Conservation (phyloP, 2,797 vertebrate genomes). For the Protonibea diacanthus region DNA sequence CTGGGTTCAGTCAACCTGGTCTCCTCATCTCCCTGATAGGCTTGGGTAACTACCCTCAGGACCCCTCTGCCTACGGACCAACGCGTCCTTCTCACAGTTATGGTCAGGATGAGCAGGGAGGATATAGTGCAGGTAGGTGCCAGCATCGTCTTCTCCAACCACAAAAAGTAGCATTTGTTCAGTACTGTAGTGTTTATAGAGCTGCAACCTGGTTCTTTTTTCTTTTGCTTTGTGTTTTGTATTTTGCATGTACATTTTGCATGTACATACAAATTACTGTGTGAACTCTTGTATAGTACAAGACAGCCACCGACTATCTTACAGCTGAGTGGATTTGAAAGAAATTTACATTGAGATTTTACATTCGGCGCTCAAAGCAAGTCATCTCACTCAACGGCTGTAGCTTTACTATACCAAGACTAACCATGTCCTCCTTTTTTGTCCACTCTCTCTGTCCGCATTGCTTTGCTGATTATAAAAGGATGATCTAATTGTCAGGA, state of each 20-base stretch:
- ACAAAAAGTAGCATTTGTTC: slow-evolving; percentile 80
- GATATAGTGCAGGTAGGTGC: slow-evolving; percentile 92
- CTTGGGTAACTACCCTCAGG: slow-evolving; percentile 93
- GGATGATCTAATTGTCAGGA: slow-evolving; percentile 85
- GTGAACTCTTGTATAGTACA: slow-evolving; percentile 75
- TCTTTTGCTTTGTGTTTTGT: slow-evolving; percentile 66
- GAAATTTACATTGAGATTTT: slow-evolving; percentile 47
- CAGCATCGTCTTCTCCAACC: slow-evolving; percentile 88
- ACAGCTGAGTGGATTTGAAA: slow-evolving; percentile 51
- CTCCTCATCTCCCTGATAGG: slow-evolving; percentile 91
- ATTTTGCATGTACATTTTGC: slow-evolving; percentile 83
- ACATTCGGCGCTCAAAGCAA: slow-evolving; percentile 16
- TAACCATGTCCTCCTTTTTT: slow-evolving; percentile 55
- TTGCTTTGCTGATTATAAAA: slow-evolving; percentile 82
- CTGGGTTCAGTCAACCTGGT: slow-evolving; percentile 92
- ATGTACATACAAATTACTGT: slow-evolving; percentile 78
- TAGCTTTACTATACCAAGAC: slow-evolving; percentile 80
- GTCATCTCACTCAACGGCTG: slow-evolving; percentile 66
- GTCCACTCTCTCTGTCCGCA: slow-evolving; percentile 73
- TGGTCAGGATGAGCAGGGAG: slow-evolving; percentile 95
- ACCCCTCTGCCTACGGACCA: slow-evolving; percentile 92
- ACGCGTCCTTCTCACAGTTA: slow-evolving; percentile 93
- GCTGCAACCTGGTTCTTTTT: slow-evolving; percentile 67
- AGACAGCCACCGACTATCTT: slow-evolving; percentile 61
- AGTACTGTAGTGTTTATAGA: slow-evolving; percentile 74